Conservation (phyloP, 1,140 invertebrate genomes). For the Zaprionus ornatus region DNA sequence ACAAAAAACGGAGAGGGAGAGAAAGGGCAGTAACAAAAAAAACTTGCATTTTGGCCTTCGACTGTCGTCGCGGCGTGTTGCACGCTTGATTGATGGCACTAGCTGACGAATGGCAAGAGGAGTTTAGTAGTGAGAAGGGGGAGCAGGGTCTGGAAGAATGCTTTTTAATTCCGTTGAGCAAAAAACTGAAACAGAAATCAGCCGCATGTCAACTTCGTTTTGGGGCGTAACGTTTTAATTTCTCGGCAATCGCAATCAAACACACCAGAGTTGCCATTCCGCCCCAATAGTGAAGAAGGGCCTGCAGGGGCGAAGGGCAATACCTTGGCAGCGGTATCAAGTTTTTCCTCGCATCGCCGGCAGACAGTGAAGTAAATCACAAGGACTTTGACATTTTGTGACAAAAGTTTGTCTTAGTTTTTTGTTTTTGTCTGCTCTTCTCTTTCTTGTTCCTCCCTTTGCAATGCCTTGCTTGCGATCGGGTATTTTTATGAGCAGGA, state of each 20-base stretch:
- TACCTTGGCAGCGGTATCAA: neutral
- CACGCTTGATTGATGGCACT: conserved; percentile 63
- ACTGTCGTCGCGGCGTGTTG: conserved; percentile 37
- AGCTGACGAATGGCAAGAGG: neutral
- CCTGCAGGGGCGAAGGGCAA: neutral
- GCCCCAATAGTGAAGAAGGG: neutral
- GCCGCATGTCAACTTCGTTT: conserved; percentile 73
- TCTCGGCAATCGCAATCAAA: conserved; percentile 81
- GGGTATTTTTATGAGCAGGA: conserved; percentile 58
- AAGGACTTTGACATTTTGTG: conserved; percentile 72
- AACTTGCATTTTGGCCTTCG: conserved; percentile 42
- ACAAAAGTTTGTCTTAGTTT: conserved; percentile 58
- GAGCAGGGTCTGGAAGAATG: neutral
- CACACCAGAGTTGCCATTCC: conserved; percentile 42
- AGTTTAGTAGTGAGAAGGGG: neutral
- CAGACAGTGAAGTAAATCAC: conserved; percentile 72
- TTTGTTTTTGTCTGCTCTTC: conserved; percentile 5
- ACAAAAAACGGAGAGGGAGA: conserved; percentile 50
- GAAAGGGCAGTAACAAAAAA: neutral
- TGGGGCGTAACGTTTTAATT: conserved; percentile 82
- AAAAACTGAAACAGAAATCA: conserved; percentile 36
- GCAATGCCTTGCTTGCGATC: neutral
- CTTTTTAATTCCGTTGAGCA: conserved; percentile 41
- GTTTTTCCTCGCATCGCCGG: conserved; percentile 11
- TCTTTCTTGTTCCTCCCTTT: neutral